Conservation (phyloP, 2,797 vertebrate species). For the Cirrhinus mrigala region DNA sequence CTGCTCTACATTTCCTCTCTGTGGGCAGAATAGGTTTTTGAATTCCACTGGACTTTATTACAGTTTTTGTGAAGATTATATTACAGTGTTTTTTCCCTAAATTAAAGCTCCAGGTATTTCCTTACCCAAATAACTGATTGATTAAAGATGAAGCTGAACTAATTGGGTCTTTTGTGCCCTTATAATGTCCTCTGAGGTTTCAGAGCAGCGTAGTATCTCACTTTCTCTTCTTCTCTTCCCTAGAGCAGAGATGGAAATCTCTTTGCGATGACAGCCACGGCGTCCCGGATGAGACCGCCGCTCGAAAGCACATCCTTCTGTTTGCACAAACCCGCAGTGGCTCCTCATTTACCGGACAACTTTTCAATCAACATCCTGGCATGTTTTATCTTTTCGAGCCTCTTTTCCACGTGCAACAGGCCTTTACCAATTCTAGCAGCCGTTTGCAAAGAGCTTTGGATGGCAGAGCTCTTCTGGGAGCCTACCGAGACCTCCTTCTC, state of each 20-base stretch:
- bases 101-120: conserved; percentile 20
- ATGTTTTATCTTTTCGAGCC: conserved; percentile 86
- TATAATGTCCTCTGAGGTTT: conserved; percentile 13
- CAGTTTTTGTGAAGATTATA: neutral
- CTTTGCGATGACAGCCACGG: conserved; percentile 71
- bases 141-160: conserved; percentile 29
- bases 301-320: conserved; percentile 81
- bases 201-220: conserved; percentile 19
- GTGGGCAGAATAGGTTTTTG: neutral
- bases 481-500: conserved; percentile 81
- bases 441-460: conserved; percentile 73
- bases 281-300: conserved; percentile 55
- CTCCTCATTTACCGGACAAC: conserved; percentile 85
- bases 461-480: conserved; percentile 77
- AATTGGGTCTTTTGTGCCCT: conserved; percentile 16
- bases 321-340: conserved; percentile 85
- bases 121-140: conserved; percentile 29
- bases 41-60: conserved; percentile 19
- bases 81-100: neutral
- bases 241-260: conserved; percentile 76
- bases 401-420: conserved; percentile 83
- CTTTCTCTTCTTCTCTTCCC: conserved; percentile 33
- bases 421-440: conserved; percentile 78
- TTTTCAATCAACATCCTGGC: conserved; percentile 84
- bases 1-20: conserved; percentile 26